Conservation (phyloP, 2,888 invertebrate genomes). For the Heliconius charithonia region DNA sequence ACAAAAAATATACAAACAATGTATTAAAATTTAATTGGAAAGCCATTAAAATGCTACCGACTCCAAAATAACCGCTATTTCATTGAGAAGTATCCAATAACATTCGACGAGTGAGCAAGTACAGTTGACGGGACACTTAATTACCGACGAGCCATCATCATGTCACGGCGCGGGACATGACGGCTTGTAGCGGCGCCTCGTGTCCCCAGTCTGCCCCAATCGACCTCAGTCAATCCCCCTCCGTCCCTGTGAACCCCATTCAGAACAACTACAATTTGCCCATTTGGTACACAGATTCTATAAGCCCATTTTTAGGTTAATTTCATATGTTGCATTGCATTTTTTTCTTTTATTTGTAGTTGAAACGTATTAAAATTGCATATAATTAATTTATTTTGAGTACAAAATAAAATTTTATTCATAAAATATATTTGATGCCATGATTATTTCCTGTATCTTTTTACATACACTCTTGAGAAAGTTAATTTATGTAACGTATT, state of each 20-base stretch:
- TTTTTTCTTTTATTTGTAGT: no score
- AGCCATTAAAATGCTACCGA: slow-evolving; percentile 10
- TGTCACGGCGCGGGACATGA: slow-evolving; percentile 33
- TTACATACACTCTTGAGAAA: no score
- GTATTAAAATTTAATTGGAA: background rate
- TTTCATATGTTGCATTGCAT: background rate
- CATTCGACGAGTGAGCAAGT: slow-evolving; percentile 26
- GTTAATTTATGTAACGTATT: no score
- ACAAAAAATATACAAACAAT: background rate
- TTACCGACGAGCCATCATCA: slow-evolving; percentile 44
- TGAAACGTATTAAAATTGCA: no score
- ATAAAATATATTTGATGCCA: no score
- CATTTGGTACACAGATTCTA: slow-evolving; percentile 13
- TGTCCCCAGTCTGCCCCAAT: background rate
- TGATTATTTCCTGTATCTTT: no score
- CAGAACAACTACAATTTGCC: slow-evolving; percentile 3
- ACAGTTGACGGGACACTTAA: slow-evolving; percentile 49
- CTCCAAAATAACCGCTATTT: background rate
- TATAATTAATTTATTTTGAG: no score
- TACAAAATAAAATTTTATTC: no score
- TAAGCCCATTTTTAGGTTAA: background rate
- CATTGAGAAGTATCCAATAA: slow-evolving; percentile 19
- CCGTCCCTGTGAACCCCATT: no score
- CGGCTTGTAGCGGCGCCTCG: slow-evolving; percentile 5
- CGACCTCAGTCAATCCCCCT: background rate